phyloP scores from a whole-genome alignment of 2,888 invertebrate genomes.

The Stenodera caucasica region DNA sequence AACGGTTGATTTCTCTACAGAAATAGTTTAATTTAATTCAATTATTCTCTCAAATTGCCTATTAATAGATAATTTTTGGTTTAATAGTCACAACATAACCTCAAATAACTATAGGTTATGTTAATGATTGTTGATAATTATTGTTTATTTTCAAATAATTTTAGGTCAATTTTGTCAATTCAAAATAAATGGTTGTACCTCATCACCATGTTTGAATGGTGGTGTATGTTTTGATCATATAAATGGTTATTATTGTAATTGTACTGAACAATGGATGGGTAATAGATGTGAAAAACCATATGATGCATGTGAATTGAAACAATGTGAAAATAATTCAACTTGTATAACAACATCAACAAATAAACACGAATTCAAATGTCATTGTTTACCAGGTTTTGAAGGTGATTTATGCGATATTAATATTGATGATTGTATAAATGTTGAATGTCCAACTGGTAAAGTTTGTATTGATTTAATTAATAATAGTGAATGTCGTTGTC shows the following conservation, averaged over 20 bases:
- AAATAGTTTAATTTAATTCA: too few relatives aligned
- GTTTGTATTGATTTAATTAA: slow-evolving; percentile 61
- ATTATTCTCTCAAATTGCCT: too few relatives aligned
- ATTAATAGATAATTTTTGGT: too few relatives aligned
- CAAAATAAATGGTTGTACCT: slow-evolving; percentile 57
- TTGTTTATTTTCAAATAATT: too few relatives aligned
- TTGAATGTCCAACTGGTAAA: slow-evolving; percentile 58
- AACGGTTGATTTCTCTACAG: too few relatives aligned
- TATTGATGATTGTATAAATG: slow-evolving; percentile 67
- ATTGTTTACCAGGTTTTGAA: slow-evolving; percentile 67
- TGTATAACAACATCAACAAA: slow-evolving; percentile 59
- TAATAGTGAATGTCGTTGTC: slow-evolving; percentile 65
- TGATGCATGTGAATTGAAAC: slow-evolving; percentile 61
- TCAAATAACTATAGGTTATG: too few relatives aligned
- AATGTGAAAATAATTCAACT: slow-evolving; percentile 67
- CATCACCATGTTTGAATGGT: slow-evolving; percentile 60
- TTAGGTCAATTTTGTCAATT: slow-evolving; percentile 61
- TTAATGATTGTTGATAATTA: too few relatives aligned
- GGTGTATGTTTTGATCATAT: slow-evolving; percentile 59
- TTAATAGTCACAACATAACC: too few relatives aligned
- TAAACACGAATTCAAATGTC: slow-evolving; percentile 62
- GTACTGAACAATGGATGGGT: slow-evolving; percentile 63
- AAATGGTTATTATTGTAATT: slow-evolving; percentile 61
- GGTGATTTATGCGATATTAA: slow-evolving; percentile 67
- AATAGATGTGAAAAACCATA: slow-evolving; percentile 60